Evolutionary conservation across 2,888 invertebrate species (phyloP), one percentile per base, ranked within the genome.

Genomic region (Synergus japonicus): DNA sequence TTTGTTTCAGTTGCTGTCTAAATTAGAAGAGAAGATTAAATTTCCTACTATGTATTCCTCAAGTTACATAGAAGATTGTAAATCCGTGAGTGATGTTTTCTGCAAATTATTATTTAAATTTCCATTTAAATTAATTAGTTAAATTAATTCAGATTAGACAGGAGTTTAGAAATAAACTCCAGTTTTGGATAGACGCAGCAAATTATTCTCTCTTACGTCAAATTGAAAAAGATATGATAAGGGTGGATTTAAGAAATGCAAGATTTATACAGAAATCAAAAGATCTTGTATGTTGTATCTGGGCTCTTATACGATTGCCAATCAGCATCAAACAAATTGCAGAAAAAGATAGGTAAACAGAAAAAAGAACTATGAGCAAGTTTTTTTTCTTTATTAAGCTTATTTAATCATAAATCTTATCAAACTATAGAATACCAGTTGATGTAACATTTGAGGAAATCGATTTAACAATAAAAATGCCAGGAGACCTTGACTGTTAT

Each of bases 401-500:
- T 22, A 9, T 65, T 7, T 22, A 69, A 43, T 0, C n/a, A 65
- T 22, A 41, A 37, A 63, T 41, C 58, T 79, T 78, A n/a, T 37
- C 29, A 43, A 29, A 44, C 58, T 78, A n/a, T 77, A 94, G 94
- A 12, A 93, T 93, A 77, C 93, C 94, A 1, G 92, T 94, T 0
- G 93, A 94, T 78, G 92, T 95, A 0, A 85, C 91, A 0, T 95
- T 95, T 84, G 93, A 93, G 0, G 92, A 94, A 1, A 92, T 95
- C 83, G 92, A 93, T 0, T 92, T 95, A 0, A 88, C 90, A 0
- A 90, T 95, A 0, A 94, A 92, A 76, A 92, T 95, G 77, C 95
- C 95, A 0, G 91, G 91, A 69, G 93, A 92, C n/a, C 92, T 95
- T n/a, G 93, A 94, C 63, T 93, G 93, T 0, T 92, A 93, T 2